phyloP scores from a whole-genome alignment of 2,797 vertebrate species.

The Myotis daubentonii region DNA sequence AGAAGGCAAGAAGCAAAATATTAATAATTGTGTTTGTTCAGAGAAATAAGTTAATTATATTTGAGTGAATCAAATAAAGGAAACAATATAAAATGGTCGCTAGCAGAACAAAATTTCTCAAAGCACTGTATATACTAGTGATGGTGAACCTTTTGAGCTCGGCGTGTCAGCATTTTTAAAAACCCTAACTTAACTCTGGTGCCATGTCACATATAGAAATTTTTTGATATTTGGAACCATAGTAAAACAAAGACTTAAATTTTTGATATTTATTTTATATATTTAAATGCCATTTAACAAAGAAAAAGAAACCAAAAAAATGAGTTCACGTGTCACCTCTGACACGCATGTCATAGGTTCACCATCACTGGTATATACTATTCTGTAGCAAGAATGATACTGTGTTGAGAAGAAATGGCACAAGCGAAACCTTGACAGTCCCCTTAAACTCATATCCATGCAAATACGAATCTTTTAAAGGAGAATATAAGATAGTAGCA shows the following conservation, averaged over 20 bases:
- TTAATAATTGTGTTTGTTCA: constrained; percentile 21
- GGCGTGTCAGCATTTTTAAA: no score
- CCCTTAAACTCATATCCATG: not conserved
- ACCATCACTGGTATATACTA: not conserved
- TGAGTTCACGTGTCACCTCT: no score
- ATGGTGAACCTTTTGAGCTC: no score
- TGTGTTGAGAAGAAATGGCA: not conserved
- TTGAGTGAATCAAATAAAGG: constrained; percentile 3
- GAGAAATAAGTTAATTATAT: constrained; percentile 31
- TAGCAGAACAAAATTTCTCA: not conserved
- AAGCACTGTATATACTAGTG: not conserved
- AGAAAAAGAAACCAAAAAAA: no score
- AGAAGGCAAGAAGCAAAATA: constrained; percentile 27
- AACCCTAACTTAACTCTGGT: no score
- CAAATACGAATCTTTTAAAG: constrained; percentile 10
- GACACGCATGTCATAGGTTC: no score
- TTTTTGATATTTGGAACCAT: no score
- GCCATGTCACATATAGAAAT: no score
- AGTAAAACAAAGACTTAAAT: no score
- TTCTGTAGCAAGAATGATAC: not conserved
- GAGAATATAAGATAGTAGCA: not conserved
- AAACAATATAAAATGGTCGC: not conserved
- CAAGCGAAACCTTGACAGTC: not conserved
- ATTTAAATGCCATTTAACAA: no score
- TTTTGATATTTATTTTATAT: no score